phyloP scores from a whole-genome alignment of 2,113 vertebrate species.

The Camelus dromedarius region DNA sequence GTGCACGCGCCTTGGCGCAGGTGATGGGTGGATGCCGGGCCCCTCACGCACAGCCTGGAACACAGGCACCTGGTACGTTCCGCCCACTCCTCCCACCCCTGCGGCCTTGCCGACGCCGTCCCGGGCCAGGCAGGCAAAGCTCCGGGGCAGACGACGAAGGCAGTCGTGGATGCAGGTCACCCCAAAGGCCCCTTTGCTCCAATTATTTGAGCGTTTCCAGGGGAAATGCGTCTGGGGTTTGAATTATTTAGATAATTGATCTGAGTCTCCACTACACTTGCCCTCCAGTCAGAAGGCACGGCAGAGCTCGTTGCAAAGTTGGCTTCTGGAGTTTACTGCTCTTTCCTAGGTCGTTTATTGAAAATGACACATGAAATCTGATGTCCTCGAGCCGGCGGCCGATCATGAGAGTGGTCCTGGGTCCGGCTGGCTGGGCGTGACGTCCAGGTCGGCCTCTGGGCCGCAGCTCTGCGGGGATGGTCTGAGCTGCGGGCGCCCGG shows the following conservation, averaged over 20 bases:
- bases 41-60: neutral
- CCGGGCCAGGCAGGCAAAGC: neutral
- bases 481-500: neutral
- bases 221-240: conserved; percentile 52
- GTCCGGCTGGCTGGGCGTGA: neutral
- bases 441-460: neutral
- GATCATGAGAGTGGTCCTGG: conserved; percentile 25
- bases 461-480: neutral
- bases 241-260: conserved; percentile 77
- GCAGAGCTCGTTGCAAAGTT: neutral
- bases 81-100: neutral
- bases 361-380: conserved; percentile 22
- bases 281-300: conserved; percentile 24
- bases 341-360: conserved; percentile 28
- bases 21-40: neutral
- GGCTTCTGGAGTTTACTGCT: conserved; percentile 25
- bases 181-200: neutral
- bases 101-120: neutral
- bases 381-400: conserved; percentile 43
- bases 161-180: neutral
- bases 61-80: neutral
- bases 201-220: conserved; percentile 55
- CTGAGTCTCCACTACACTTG: neutral
- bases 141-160: neutral
- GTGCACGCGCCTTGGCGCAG: no score